phyloP scores from a whole-genome alignment of 2,113 vertebrate species.

The Centropristis striata region DNA sequence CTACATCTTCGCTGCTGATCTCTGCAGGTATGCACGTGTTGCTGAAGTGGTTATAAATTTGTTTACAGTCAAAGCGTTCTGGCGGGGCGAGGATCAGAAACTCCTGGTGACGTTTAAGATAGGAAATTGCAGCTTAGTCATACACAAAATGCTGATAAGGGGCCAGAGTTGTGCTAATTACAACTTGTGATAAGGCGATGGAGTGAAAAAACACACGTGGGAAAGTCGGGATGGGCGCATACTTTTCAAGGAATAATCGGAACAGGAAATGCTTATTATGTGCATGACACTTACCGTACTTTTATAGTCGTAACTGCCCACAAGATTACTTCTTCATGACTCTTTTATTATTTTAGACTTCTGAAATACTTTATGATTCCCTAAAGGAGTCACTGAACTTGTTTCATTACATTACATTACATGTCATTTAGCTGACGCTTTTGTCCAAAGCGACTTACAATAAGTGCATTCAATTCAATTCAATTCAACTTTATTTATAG shows the following conservation, averaged over 20 bases:
- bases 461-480: too few species aligned
- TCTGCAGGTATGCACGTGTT: slow-evolving; percentile 89
- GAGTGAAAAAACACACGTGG: neutral
- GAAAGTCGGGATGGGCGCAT: neutral
- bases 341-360: too few species aligned
- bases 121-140: slow-evolving; percentile 25
- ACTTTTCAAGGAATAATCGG: neutral
- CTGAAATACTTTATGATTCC: too few species aligned
- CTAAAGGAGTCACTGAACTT: too few species aligned
- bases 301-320: neutral
- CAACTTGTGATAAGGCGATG: slow-evolving; percentile 16
- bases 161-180: neutral
- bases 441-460: too few species aligned
- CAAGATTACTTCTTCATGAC: neutral
- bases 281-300: neutral
- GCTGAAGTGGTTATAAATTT: neutral
- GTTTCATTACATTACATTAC: too few species aligned
- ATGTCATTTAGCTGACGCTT: too few species aligned
- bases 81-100: neutral
- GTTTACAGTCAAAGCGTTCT: slow-evolving; percentile 49
- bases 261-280: neutral
- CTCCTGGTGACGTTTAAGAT: neutral
- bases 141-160: slow-evolving; percentile 27
- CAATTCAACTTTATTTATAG: too few species aligned
- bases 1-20: slow-evolving; percentile 95